Evolutionary conservation across 2,113 vertebrate species (phyloP), one percentile per base, ranked within the genome.

Genomic region (Hippocampus zosterae): DNA sequence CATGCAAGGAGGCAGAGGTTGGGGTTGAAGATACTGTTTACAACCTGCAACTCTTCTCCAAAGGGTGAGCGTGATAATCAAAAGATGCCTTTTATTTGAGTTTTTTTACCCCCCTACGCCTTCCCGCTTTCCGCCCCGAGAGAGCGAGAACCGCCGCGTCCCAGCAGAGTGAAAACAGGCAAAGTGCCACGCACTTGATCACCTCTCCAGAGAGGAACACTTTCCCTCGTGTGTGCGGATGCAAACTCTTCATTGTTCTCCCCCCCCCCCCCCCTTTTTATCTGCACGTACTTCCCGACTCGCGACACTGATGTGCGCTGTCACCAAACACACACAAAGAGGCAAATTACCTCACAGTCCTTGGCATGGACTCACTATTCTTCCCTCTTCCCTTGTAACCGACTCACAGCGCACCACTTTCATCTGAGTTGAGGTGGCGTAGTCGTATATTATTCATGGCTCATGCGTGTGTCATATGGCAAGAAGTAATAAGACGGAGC

Each of bases 161-260:
- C 92, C 94, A 67, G 89, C 92, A 92, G 94, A 93, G 93, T 90
- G 83, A 91, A 93, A 89, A 90, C 91, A 91, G 91, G 92, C 92
- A 91, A 92, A 92, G 83, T 93, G 87, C 84, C 82, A 91, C 90
- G 85, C 74, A 48, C 92, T 91, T 91, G 92, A 94, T 95, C 93
- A 91, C 84, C 91, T 93, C 91, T 94, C 95, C 88, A 88, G 90
- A 92, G 94, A 92, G 93, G 78, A 80, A 85, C 78, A 79, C 79
- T 86, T 91, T 89, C 71, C 76, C 71, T 33, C 59, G 64, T 83
- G 78, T 76, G 62, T 84, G 69, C 76, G 70, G 8, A 40, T 72
- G 66, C 85, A 79, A 65, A 73, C 83, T 88, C 91, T 94, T 94
- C 91, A 94, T 94, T 92, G 81, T 76, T 46, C 23, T 75, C 71